These are phyloP conservation scores for Palaemon carinicauda DNA, from an alignment of 1,140 invertebrate genomes.

Conservation along the genomic window DNA sequence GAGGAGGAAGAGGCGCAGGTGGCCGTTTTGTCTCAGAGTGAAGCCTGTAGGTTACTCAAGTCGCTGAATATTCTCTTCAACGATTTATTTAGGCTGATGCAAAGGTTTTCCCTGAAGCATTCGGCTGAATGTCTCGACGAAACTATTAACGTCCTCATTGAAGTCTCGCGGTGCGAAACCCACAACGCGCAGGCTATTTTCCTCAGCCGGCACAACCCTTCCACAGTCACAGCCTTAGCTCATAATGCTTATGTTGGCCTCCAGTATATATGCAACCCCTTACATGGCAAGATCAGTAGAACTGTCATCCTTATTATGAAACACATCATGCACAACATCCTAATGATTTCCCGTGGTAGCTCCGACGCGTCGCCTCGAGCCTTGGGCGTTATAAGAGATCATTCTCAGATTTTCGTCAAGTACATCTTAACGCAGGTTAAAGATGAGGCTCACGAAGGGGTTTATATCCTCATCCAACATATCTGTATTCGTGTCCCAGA, in stretches of 20 bases:
- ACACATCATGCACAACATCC: conserved; percentile 66
- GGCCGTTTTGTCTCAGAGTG: conserved; percentile 34
- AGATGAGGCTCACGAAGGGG: conserved; percentile 63
- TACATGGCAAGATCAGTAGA: conserved; percentile 67
- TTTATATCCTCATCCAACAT: conserved; percentile 70
- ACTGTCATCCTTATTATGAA: conserved; percentile 67
- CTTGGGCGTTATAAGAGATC: conserved; percentile 66
- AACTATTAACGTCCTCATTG: conserved; percentile 67
- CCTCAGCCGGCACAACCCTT: conserved; percentile 52
- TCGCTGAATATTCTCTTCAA: conserved; percentile 65
- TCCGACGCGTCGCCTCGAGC: conserved; percentile 65
- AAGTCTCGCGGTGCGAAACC: conserved; percentile 67
- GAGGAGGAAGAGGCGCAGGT: conserved; percentile 61
- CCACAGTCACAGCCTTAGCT: conserved; percentile 63
- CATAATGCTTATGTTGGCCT: conserved; percentile 68
- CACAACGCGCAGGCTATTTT: conserved; percentile 61
- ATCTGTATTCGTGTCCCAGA: conserved; percentile 71
- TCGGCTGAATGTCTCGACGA: conserved; percentile 67
- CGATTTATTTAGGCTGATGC: conserved; percentile 66
- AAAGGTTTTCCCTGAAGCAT: conserved; percentile 67
- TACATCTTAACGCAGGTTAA: conserved; percentile 65
- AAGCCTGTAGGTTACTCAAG: conserved; percentile 56
- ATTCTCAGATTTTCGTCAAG: conserved; percentile 68
- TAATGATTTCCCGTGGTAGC: conserved; percentile 64
- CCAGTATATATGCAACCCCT: conserved; percentile 65